Conservation (phyloP, 1,140 invertebrate genomes). For the Diorhabda sublineata region DNA sequence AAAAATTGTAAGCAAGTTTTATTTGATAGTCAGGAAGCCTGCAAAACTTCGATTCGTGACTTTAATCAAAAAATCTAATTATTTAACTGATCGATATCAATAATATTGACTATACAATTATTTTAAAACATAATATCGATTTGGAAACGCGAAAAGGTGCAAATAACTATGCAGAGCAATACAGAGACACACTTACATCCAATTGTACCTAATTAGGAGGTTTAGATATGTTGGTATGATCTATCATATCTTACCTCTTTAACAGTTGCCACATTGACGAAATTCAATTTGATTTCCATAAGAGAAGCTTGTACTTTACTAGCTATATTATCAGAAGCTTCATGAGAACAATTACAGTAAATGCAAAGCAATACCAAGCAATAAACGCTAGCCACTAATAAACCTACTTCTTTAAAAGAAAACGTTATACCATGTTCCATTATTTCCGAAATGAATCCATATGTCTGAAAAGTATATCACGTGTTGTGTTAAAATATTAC, state of each 20-base stretch:
- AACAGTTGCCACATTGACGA: conserved; percentile 52
- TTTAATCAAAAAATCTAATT: no score
- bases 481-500: no score
- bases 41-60: no score
- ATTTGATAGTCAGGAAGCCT: no score
- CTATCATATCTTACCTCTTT: conserved; percentile 48
- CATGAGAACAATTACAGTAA: conserved; percentile 59
- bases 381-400: conserved; percentile 58
- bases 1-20: no score
- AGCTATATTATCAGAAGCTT: conserved; percentile 53
- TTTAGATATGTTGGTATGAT: no score
- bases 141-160: no score
- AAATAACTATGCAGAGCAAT: no score
- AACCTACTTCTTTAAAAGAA: conserved; percentile 58
- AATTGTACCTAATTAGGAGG: no score
- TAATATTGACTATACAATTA: conserved; percentile 25
- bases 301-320: conserved; percentile 53
- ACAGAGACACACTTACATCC: no score
- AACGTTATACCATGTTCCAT: conserved; percentile 57
- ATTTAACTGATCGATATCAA: conserved; percentile 51
- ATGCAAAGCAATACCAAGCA: conserved; percentile 55
- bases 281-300: conserved; percentile 52
- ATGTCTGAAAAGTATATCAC: conserved; percentile 42
- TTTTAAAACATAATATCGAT: no score
- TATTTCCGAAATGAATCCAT: conserved; percentile 58